phyloP scores from a whole-genome alignment of 23 tunicate genomes.

The Oikopleura dioica region DNA sequence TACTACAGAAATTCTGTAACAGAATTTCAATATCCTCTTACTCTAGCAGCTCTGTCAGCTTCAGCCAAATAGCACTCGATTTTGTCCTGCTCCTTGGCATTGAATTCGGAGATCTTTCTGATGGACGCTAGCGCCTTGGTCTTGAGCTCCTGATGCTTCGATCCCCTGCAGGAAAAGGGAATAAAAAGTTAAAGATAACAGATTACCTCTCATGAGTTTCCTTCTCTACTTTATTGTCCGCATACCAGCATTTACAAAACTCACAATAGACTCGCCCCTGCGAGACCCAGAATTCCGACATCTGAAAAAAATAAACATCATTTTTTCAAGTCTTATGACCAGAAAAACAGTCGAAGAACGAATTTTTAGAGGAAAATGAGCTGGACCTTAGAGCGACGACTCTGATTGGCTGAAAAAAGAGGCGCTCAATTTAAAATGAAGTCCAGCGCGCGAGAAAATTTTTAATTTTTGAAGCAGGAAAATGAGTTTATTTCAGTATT shows the following conservation, averaged over 20 bases:
- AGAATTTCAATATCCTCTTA: too few species aligned
- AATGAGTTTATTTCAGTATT: too few species aligned
- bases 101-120: not conserved
- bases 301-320: too few species aligned
- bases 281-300: constrained; percentile 13
- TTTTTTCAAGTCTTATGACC: too few species aligned
- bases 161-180: not conserved
- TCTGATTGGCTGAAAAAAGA: too few species aligned
- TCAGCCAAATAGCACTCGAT: not conserved
- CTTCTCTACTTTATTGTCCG: constrained; percentile 11
- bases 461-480: too few species aligned
- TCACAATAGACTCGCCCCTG: constrained; percentile 12
- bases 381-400: too few species aligned
- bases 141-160: not conserved
- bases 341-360: too few species aligned
- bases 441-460: too few species aligned
- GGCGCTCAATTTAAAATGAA: too few species aligned
- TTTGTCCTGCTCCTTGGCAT: constrained; percentile 8
- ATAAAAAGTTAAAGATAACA: not conserved
- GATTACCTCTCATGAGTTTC: constrained; percentile 7
- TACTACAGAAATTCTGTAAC: too few species aligned
- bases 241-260: constrained; percentile 13
- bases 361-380: too few species aligned
- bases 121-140: not conserved
- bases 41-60: constrained; percentile 3